Evolutionary conservation across 2,797 vertebrate species (phyloP).

Genomic region (Gymnopithys bicolor): DNA sequence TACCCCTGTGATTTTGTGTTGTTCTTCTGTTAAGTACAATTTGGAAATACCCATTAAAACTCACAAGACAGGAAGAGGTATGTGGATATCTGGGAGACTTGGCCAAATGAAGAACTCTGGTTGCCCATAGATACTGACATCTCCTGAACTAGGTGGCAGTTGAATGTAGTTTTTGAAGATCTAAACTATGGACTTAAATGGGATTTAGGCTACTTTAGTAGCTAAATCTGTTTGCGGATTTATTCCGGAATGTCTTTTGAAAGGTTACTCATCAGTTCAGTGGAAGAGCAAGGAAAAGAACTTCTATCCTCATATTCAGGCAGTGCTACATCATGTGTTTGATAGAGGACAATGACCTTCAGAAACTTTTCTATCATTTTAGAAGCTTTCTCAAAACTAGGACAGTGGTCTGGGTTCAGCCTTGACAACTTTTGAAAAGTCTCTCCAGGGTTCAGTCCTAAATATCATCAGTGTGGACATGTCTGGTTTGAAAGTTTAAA

Average conservation of each 20-base stretch:
- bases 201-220: conserved; percentile 54
- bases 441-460: conserved; percentile 40
- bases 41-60: background rate
- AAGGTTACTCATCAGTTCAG: conserved; percentile 47
- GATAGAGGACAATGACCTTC: conserved; percentile 48
- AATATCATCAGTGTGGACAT: conserved; percentile 10
- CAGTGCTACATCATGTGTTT: conserved; percentile 3
- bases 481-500: conserved; percentile 16
- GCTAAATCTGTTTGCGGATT: conserved; percentile 62
- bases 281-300: conserved; percentile 29
- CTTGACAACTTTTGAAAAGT: conserved; percentile 22
- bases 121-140: background rate
- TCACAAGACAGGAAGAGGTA: background rate
- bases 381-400: conserved; percentile 44
- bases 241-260: conserved; percentile 53
- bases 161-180: conserved; percentile 37
- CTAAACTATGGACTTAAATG: conserved; percentile 53
- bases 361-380: conserved; percentile 47
- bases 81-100: background rate
- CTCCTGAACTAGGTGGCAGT: conserved; percentile 10
- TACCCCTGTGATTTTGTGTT: background rate
- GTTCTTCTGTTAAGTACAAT: background rate
- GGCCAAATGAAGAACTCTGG: background rate
- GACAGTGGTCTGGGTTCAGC: background rate
- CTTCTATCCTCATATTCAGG: background rate